A percentile compares a stretch with the other conserved stretches of the same genome.
phyloP scores from a whole-genome alignment of 2,797 vertebrate genomes.

The Leontocebus nigricollis region DNA sequence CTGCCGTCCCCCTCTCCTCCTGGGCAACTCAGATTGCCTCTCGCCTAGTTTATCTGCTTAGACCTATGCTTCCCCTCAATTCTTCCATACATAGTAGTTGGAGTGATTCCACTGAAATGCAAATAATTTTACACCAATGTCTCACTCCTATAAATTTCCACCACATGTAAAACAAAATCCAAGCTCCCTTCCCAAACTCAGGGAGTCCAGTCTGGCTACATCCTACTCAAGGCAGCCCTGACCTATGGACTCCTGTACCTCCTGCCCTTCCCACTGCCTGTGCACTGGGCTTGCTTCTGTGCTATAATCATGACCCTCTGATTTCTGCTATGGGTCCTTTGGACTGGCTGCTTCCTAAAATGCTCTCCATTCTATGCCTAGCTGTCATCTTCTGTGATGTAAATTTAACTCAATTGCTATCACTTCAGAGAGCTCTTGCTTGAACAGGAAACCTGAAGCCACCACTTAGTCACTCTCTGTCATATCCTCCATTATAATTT shows the following conservation, averaged over 20 bases:
- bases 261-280: background rate
- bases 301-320: rapidly evolving
- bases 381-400: background rate
- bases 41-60: background rate
- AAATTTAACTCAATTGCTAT: background rate
- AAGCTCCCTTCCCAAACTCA: background rate
- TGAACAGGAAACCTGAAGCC: background rate
- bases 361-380: background rate
- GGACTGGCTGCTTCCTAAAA: too few species aligned
- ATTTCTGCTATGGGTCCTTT: background rate
- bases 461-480: background rate
- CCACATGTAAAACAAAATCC: background rate
- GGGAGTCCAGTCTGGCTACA: background rate
- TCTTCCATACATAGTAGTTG: rapidly evolving
- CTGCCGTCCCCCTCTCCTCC: background rate
- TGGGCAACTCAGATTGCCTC: background rate
- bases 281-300: background rate
- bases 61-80: rapidly evolving
- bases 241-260: too few species aligned
- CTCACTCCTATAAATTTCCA: background rate
- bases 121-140: rapidly evolving
- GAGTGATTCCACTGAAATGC: background rate
- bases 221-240: too few species aligned
- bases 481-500: background rate
- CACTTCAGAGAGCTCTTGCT: background rate